These are phyloP conservation scores for Pardosa pseudoannulata DNA, from an alignment of 2,888 invertebrate species.

Conservation along the genomic window DNA sequence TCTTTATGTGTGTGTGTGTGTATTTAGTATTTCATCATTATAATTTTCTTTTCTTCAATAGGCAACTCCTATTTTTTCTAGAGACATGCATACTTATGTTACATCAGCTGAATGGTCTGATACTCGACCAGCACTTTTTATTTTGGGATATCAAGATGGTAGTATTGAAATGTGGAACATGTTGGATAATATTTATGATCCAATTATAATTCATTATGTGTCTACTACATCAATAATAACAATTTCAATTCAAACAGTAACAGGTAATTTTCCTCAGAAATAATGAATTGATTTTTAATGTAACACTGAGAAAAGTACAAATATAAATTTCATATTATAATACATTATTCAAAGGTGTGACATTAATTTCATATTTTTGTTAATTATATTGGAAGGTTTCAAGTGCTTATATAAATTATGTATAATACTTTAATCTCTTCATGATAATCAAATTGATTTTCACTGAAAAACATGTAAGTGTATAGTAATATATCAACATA, in stretches of 20 bases:
- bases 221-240: constrained; percentile 42
- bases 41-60: too few relatives aligned
- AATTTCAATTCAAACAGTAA: constrained; percentile 23
- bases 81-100: constrained; percentile 28
- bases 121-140: constrained; percentile 51
- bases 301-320: neutral
- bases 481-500: too few relatives aligned
- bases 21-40: too few relatives aligned
- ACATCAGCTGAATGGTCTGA: constrained; percentile 53
- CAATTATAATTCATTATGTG: constrained; percentile 28
- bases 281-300: neutral
- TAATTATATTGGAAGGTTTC: neutral
- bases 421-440: neutral
- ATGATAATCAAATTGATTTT: neutral
- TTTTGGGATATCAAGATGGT: constrained; percentile 56
- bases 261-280: constrained; percentile 20
- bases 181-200: constrained; percentile 32
- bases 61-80: constrained; percentile 24
- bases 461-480: too few relatives aligned
- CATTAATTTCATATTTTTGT: neutral
- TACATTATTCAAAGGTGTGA: neutral
- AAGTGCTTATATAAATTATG: neutral
- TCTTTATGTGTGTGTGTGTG: too few relatives aligned
- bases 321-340: neutral
- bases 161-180: constrained; percentile 63